These are phyloP conservation scores for Notodonta dromedarius DNA, from an alignment of 2,888 invertebrate genomes.

Conservation along the genomic window DNA sequence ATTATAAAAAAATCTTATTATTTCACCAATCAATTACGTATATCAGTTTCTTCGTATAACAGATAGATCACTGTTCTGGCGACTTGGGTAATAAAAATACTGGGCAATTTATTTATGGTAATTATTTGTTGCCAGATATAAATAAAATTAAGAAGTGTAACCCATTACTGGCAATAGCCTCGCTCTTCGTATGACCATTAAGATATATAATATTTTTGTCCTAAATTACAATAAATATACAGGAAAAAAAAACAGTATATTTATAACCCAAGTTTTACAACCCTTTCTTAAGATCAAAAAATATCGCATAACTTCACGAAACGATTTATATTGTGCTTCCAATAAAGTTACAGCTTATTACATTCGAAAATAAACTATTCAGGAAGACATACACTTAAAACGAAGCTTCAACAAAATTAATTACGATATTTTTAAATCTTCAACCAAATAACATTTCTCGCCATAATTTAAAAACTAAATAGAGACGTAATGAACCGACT, in stretches of 20 bases:
- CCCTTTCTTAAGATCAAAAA: constrained; percentile 4
- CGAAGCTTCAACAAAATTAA: constrained; percentile 20
- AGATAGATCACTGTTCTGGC: constrained; percentile 51
- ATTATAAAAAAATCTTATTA: constrained; percentile 44
- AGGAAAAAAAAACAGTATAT: background rate
- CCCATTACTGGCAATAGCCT: too few relatives aligned
- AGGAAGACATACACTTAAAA: constrained; percentile 29
- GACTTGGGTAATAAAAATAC: constrained; percentile 16
- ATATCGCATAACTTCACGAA: constrained; percentile 2
- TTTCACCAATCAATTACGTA: constrained; percentile 75
- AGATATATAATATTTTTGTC: too few relatives aligned
- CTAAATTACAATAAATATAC: too few relatives aligned
- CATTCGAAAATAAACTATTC: background rate
- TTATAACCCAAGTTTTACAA: constrained; percentile 2
- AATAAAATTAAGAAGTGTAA: too few relatives aligned
- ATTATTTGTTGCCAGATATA: too few relatives aligned
- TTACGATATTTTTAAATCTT: constrained; percentile 44
- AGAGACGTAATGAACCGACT: constrained; percentile 23
- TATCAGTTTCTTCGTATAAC: constrained; percentile 77
- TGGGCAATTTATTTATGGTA: background rate
- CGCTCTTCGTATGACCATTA: too few relatives aligned
- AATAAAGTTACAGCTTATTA: background rate
- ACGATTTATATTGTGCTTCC: background rate
- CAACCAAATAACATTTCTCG: constrained; percentile 19
- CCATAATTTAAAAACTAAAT: constrained; percentile 39